phyloP scores from a whole-genome alignment of 2,797 vertebrate species.

The Manis javanica region DNA sequence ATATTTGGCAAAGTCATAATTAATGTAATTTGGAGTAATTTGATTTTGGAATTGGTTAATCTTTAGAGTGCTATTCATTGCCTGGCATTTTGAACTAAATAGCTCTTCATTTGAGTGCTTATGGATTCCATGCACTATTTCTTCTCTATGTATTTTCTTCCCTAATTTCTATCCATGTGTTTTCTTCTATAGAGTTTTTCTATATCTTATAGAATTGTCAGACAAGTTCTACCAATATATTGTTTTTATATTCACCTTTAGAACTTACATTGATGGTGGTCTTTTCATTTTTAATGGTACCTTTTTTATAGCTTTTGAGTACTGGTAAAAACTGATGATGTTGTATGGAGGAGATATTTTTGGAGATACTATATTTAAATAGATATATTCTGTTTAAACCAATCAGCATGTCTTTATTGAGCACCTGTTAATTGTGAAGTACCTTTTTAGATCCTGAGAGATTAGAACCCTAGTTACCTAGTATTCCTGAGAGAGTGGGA shows the following conservation, averaged over 20 bases:
- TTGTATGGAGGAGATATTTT: background rate
- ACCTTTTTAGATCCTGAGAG: conserved; percentile 41
- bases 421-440: background rate
- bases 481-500: conserved; percentile 27
- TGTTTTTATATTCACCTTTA: conserved; percentile 41
- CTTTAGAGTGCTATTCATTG: background rate
- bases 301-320: conserved; percentile 2
- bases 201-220: background rate
- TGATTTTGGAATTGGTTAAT: conserved; percentile 59
- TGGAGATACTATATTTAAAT: background rate
- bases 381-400: conserved; percentile 3
- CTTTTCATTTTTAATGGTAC: conserved; percentile 9
- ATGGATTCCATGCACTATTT: background rate
- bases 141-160: background rate
- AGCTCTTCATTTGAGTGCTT: conserved; percentile 22
- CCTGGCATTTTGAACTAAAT: background rate
- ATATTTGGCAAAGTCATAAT: conserved; percentile 2
- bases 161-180: background rate
- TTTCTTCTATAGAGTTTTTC: conserved; percentile 10
- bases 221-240: background rate
- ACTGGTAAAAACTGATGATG: conserved; percentile 16
- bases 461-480: conserved; percentile 9
- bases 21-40: background rate
- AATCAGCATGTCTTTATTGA: conserved; percentile 39
- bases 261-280: background rate